A percentile compares a stretch with the other conserved stretches of the same genome.
These are phyloP conservation scores for Drosophila pseudotalamancana DNA, from an alignment of 2,888 invertebrate genomes.

Conservation along the genomic window DNA sequence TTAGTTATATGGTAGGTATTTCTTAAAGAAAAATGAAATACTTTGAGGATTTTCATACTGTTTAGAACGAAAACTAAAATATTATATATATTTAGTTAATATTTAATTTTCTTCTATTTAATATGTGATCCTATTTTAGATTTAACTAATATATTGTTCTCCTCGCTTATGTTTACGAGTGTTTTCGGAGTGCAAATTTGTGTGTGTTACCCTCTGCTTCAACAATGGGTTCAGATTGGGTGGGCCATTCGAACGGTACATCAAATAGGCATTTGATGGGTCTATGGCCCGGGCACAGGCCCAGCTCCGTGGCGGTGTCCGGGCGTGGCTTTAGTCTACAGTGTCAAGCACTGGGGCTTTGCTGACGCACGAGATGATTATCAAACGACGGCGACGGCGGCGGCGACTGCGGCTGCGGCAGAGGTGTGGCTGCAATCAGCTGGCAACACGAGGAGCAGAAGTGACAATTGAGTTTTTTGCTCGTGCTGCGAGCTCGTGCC, in stretches of 20 bases:
- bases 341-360: conserved; percentile 50
- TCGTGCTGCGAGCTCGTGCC: conserved; percentile 75
- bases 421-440: conserved; percentile 44
- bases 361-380: conserved; percentile 80
- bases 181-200: conserved; percentile 7
- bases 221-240: conserved; percentile 7
- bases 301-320: conserved; percentile 9
- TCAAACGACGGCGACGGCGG: conserved; percentile 39
- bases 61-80: no score
- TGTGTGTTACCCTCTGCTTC: neutral
- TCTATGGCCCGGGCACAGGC: conserved; percentile 6
- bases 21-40: no score
- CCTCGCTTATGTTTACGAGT: conserved; percentile 8
- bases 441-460: conserved; percentile 66
- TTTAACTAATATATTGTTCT: neutral
- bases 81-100: no score
- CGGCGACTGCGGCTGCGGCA: conserved; percentile 11
- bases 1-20: no score
- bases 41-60: no score
- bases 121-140: neutral
- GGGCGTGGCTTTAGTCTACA: conserved; percentile 48
- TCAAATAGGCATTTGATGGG: conserved; percentile 41
- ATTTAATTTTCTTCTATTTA: neutral
- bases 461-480: conserved; percentile 74
- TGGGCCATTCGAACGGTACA: conserved; percentile 25